phyloP scores from a whole-genome alignment of 2,113 vertebrate genomes.

The Aegithalos caudatus region DNA sequence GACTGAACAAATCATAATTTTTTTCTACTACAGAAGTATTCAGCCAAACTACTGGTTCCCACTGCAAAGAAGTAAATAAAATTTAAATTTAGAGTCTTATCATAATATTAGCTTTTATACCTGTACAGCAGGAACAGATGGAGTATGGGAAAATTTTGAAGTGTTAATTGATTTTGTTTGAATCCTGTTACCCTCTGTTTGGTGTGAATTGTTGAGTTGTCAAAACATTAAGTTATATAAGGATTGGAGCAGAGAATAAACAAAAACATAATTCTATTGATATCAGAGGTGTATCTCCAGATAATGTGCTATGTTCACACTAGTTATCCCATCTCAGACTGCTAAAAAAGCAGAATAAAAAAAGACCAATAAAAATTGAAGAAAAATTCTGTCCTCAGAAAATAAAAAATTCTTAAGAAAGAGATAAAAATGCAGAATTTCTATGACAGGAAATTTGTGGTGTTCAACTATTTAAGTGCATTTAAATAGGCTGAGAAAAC shows the following conservation, averaged over 20 bases:
- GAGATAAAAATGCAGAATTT: neutral
- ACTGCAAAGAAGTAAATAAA: slow-evolving; percentile 12
- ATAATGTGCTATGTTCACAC: neutral
- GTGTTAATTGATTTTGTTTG: slow-evolving; percentile 61
- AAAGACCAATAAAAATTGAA: neutral
- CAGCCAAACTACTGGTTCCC: neutral
- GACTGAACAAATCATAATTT: neutral
- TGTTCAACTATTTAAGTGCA: neutral
- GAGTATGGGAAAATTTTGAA: slow-evolving; percentile 28
- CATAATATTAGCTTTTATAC: neutral
- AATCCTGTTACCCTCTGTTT: slow-evolving; percentile 26
- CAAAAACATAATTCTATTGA: neutral
- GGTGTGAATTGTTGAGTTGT: slow-evolving; percentile 32
- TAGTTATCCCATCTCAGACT: neutral
- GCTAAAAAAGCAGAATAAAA: neutral
- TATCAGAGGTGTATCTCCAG: neutral
- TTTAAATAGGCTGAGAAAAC: neutral
- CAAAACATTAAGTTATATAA: slow-evolving; percentile 24
- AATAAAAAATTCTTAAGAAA: neutral
- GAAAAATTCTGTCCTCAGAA: neutral
- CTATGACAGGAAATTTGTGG: neutral
- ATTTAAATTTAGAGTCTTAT: neutral
- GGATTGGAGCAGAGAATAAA: neutral
- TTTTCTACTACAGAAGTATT: neutral
- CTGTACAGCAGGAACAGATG: slow-evolving; percentile 8